Evolutionary conservation across 2,113 vertebrate genomes (phyloP).

Genomic region (Catharus minimus): DNA sequence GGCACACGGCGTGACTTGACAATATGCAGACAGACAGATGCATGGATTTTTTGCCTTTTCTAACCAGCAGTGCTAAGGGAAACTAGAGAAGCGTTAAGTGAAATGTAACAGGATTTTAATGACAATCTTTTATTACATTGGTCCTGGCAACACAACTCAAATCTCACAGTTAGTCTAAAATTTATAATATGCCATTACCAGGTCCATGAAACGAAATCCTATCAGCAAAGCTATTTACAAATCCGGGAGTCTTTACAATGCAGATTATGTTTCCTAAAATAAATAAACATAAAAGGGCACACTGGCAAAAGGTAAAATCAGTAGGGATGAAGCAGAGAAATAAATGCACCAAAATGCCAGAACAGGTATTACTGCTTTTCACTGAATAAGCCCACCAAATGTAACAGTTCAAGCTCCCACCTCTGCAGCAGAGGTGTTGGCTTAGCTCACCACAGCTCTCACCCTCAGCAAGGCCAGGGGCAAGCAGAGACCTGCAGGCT

Average conservation of each 20-base stretch:
- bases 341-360: background rate
- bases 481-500: background rate
- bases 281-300: background rate
- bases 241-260: background rate
- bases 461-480: background rate
- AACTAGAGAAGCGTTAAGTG: background rate
- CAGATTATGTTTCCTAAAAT: background rate
- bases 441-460: background rate
- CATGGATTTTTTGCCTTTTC: conserved; percentile 3
- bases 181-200: background rate
- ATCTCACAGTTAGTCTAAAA: background rate
- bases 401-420: background rate
- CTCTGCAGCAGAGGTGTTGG: background rate
- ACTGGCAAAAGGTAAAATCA: background rate
- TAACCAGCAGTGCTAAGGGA: background rate
- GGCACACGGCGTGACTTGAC: background rate
- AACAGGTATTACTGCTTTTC: background rate
- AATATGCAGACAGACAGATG: background rate
- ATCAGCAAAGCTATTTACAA: background rate
- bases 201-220: background rate
- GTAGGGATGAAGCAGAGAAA: background rate
- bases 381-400: background rate
- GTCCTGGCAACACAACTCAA: background rate
- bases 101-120: background rate
- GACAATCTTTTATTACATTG: background rate